A percentile compares a stretch with the other conserved stretches of the same genome.
Evolutionary conservation across 2,797 vertebrate genomes (phyloP).

Genomic region (Sebastes dallii): DNA sequence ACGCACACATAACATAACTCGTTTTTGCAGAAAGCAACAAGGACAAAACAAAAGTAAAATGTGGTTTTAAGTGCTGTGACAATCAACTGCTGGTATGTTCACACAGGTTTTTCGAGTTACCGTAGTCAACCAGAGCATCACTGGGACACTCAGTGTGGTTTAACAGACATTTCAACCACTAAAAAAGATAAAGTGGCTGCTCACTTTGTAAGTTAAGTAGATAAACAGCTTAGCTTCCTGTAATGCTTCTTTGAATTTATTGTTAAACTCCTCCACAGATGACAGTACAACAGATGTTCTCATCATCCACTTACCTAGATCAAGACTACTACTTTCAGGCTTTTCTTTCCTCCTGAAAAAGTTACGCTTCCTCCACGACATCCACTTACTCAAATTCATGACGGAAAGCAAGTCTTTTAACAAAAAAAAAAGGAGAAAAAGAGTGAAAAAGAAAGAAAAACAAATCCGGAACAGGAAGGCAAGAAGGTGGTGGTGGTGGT

Average conservation of each 20-base stretch:
- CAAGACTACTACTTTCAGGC: constrained; percentile 32
- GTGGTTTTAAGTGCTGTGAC: neutral
- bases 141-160: neutral
- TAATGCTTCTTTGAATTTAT: neutral
- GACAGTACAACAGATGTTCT: neutral
- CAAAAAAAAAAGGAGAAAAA: neutral
- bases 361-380: constrained; percentile 74
- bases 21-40: neutral
- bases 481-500: constrained; percentile 10
- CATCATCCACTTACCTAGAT: constrained; percentile 71
- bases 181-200: neutral
- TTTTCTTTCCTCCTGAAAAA: constrained; percentile 74
- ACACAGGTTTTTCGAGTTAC: neutral
- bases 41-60: neutral
- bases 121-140: neutral
- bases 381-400: constrained; percentile 82
- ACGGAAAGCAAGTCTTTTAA: neutral
- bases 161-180: neutral
- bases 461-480: constrained; percentile 72
- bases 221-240: neutral
- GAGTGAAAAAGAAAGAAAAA: constrained; percentile 22
- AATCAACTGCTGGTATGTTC: neutral
- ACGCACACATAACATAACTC: neutral
- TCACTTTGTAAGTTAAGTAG: neutral
- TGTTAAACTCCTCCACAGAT: neutral